Percentiles rank a stretch among this genome's conserved stretches.
phyloP scores from a whole-genome alignment of 2,888 invertebrate species.

The Seira sanloemensis region DNA sequence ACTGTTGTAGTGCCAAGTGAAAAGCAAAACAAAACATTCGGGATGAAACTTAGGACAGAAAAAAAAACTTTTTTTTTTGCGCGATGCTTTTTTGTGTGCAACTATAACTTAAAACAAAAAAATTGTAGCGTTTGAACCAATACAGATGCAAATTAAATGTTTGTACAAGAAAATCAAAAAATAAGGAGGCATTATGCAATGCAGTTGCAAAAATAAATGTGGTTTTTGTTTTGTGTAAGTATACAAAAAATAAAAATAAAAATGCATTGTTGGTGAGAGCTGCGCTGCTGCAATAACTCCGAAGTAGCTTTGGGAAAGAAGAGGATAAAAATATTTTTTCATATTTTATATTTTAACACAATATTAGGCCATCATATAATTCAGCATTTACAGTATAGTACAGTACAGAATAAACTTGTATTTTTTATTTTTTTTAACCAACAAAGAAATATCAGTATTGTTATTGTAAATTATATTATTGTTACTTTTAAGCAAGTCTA shows the following conservation, averaged over 20 bases:
- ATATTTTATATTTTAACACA: conserved; percentile 48
- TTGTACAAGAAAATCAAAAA: background rate
- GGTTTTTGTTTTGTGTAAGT: conserved; percentile 17
- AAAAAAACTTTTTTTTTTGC: background rate
- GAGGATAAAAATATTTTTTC: background rate
- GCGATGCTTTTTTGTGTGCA: too few species aligned
- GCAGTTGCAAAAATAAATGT: background rate
- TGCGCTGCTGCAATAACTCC: conserved; percentile 54
- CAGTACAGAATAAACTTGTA: background rate
- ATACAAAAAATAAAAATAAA: conserved; percentile 20
- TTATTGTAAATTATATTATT: conserved; percentile 18
- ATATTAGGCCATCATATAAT: conserved; percentile 48
- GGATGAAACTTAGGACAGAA: too few species aligned
- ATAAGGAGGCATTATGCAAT: background rate
- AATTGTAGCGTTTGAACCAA: background rate
- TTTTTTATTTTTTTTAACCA: conserved; percentile 24
- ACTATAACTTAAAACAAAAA: background rate
- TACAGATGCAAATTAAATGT: background rate
- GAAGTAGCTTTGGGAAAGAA: conserved; percentile 24
- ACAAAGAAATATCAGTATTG: conserved; percentile 33
- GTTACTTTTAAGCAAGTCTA: too few species aligned
- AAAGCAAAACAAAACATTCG: background rate
- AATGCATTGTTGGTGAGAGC: conserved; percentile 21
- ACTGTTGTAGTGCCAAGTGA: background rate
- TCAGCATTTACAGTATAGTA: background rate